These are phyloP conservation scores for Gallinago stenura DNA, from an alignment of 2,797 vertebrate species.

Conservation along the genomic window DNA sequence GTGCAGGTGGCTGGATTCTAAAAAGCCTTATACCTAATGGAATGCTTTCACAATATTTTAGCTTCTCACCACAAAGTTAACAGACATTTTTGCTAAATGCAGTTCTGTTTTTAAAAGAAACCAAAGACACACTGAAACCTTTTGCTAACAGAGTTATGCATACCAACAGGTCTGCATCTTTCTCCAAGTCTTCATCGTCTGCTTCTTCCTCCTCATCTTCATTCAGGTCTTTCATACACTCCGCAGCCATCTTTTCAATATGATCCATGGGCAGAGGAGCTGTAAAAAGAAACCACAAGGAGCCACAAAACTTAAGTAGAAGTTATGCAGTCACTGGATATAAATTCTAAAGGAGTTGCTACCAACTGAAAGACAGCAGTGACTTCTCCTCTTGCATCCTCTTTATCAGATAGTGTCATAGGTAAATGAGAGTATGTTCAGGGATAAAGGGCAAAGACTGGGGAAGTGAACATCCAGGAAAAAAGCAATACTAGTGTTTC, in stretches of 20 bases:
- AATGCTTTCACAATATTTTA: neutral
- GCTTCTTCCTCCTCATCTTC: conserved; percentile 83
- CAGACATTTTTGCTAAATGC: neutral
- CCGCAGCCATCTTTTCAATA: conserved; percentile 93
- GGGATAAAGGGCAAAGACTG: neutral
- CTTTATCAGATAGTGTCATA: rapidly evolving
- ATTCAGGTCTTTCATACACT: conserved; percentile 91
- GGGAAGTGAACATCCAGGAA: neutral
- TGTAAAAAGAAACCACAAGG: conserved; percentile 59
- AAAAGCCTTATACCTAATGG: neutral
- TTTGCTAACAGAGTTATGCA: neutral
- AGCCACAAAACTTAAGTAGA: neutral
- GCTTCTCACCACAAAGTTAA: neutral
- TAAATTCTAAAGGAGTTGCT: neutral
- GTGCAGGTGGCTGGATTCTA: neutral
- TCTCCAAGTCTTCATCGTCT: conserved; percentile 87
- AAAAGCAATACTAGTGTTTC: neutral
- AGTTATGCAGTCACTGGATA: neutral
- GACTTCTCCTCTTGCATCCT: neutral
- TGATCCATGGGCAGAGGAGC: conserved; percentile 94
- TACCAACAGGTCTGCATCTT: conserved; percentile 93
- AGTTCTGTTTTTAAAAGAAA: neutral
- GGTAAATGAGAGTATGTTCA: neutral
- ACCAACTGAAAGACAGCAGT: neutral
- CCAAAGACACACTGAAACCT: neutral